Evolutionary conservation across 1,140 invertebrate genomes (phyloP).

Genomic region (Bombus turneri): DNA sequence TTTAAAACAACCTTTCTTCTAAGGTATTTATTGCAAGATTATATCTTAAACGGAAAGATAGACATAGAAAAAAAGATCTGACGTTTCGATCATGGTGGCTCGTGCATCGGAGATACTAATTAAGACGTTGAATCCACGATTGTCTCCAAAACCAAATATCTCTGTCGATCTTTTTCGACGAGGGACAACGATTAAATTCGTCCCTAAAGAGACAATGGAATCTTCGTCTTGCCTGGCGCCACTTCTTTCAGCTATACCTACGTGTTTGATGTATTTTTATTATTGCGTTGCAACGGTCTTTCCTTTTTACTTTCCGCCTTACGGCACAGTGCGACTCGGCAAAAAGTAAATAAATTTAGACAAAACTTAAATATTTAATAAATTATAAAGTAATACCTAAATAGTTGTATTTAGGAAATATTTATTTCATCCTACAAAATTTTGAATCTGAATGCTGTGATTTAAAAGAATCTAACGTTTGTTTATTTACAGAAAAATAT

Average conservation of each 20-base stretch:
- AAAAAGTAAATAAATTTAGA: too few species aligned
- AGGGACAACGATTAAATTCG: slow-evolving; percentile 66
- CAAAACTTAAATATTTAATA: too few species aligned
- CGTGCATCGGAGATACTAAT: slow-evolving; percentile 68
- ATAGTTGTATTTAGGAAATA: too few species aligned
- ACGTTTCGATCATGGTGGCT: slow-evolving; percentile 52
- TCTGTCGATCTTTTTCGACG: slow-evolving; percentile 54
- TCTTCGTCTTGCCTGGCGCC: slow-evolving; percentile 37
- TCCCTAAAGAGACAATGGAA: slow-evolving; percentile 36
- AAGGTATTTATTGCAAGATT: slow-evolving; percentile 13
- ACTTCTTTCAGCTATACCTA: slow-evolving; percentile 25
- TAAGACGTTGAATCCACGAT: slow-evolving; percentile 71
- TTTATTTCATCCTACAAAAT: too few species aligned
- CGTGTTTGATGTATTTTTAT: not conserved
- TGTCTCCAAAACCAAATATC: slow-evolving; percentile 71
- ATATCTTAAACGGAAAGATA: slow-evolving; percentile 34
- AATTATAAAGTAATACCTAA: too few species aligned
- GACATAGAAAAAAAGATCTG: slow-evolving; percentile 13
- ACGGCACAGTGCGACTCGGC: too few species aligned
- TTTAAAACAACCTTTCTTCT: not conserved
- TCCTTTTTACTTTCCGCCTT: not conserved
- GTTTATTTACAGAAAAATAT: too few species aligned
- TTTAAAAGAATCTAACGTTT: too few species aligned
- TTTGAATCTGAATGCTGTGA: too few species aligned
- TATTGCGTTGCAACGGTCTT: not conserved